Base-by-base conservation (phyloP, 2,888 invertebrate species). In the Nephrotoma guestfalica region DNA sequence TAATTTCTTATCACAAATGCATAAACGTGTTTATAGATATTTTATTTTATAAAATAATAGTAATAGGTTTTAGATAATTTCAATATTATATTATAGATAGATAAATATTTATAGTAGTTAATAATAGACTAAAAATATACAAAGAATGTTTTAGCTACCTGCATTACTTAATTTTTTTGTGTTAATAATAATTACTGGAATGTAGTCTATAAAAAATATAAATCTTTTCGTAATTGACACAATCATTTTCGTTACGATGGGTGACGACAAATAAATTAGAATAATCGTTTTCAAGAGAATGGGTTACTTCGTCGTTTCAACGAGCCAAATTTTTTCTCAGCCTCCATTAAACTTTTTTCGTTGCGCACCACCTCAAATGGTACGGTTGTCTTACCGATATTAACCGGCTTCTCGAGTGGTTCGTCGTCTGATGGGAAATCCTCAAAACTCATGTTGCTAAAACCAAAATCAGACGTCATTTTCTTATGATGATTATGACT, bases 391-490 rank as follows among this genome's bases (percentile, higher is more conserved):
- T 90, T 89, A 83, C 88, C 88, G 86, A 90, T 90, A 30, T 85
- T 86, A 1, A 57, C 15, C 40, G 51, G 71, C 13, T 18, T 13
- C 6, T 51, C 43, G 88, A 91, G 91, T 87, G 91, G 90, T 86
- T 93, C 93, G 87, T 93, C 93, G 89, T 95, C 95, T 41, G 94
- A 94, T 2, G 94, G 94, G 89, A 95, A 95, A 90, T 95, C 95
- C 89, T 95, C 95, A 89, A 95, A 95, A 89, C 95, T 95, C 94
- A 95, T 94, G 88, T 95, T 95, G 89, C 94, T 95, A 89, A 95
- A 95, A 4, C 95, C 94, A 7, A 93, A 93, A 88, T 93, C 47
- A 6, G 85, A 85, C 1, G 86, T 83, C 13, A 83, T 41, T 15
- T 86, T 88, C 7, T 90, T 89, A 15, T 88, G 88, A 2, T 41